Evolutionary conservation across 2,797 vertebrate species (phyloP).

Genomic region (Eulemur coronatus): DNA sequence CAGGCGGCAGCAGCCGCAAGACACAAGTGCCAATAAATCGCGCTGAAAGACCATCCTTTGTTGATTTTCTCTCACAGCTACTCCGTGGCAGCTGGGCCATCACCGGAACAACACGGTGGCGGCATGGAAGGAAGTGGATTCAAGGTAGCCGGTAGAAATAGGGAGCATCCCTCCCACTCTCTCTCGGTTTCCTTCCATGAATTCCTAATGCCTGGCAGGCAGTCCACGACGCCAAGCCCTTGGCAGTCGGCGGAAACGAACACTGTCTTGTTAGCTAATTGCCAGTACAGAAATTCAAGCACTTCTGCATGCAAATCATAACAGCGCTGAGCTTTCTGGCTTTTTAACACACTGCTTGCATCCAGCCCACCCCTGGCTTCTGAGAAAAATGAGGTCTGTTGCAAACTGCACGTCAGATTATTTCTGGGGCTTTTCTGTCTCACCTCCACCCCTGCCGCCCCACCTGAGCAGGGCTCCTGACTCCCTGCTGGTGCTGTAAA

Average conservation of each 20-base stretch:
- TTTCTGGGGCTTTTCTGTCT: background rate
- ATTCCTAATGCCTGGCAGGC: constrained; percentile 3
- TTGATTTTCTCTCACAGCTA: constrained; percentile 79
- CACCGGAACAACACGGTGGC: constrained; percentile 65
- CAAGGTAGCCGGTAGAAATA: constrained; percentile 70
- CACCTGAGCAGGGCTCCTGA: too few relatives aligned
- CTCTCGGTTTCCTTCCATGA: background rate
- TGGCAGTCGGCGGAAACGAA: constrained; percentile 18
- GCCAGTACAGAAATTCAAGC: constrained; percentile 55
- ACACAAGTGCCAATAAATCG: constrained; percentile 73
- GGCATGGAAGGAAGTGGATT: constrained; percentile 76
- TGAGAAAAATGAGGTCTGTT: background rate
- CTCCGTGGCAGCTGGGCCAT: constrained; percentile 74
- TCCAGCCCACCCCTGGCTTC: background rate
- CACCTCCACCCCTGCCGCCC: accelerated
- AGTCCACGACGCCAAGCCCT: constrained; percentile 15
- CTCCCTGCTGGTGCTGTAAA: background rate
- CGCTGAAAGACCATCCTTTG: constrained; percentile 73
- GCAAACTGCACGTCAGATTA: background rate
- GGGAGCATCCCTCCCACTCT: constrained; percentile 19
- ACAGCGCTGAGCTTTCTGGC: background rate
- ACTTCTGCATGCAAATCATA: constrained; percentile 63
- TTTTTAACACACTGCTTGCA: background rate
- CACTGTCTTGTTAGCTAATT: constrained; percentile 61
- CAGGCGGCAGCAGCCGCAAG: constrained; percentile 76